phyloP scores from a whole-genome alignment of 2,797 vertebrate genomes.

The Margarornis squamiger region DNA sequence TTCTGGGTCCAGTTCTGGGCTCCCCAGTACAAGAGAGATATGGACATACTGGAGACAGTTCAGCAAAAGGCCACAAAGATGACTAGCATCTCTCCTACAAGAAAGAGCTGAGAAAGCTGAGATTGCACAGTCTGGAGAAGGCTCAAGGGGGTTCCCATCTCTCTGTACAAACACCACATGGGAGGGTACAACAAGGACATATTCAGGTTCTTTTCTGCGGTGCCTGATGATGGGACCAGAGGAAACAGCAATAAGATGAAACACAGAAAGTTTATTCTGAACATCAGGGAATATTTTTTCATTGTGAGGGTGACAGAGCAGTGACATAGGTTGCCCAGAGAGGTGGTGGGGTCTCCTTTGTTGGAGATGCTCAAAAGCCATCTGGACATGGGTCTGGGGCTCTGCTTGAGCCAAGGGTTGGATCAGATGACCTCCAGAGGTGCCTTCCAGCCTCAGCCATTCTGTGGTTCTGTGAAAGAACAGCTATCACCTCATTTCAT shows the following conservation, averaged over 20 bases:
- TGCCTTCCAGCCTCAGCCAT: neutral
- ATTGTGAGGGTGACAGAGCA: neutral
- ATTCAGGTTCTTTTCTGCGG: neutral
- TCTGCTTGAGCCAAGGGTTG: neutral
- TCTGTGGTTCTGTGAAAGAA: neutral
- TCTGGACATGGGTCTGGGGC: neutral
- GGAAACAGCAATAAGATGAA: neutral
- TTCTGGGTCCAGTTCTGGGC: neutral
- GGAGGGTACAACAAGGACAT: neutral
- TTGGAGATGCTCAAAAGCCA: neutral
- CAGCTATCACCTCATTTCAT: neutral
- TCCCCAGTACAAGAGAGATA: neutral
- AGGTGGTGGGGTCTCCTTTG: neutral
- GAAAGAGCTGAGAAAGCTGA: neutral
- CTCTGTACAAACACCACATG: neutral
- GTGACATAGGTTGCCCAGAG: neutral
- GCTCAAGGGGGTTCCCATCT: neutral
- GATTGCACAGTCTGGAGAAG: neutral
- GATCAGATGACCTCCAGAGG: neutral
- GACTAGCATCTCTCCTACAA: neutral
- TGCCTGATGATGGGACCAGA: neutral
- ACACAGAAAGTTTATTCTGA: neutral
- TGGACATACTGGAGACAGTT: neutral
- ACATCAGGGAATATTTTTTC: neutral
- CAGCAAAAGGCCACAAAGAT: neutral